Percentiles rank a stretch among this genome's conserved stretches.
Evolutionary conservation across 2,888 invertebrate genomes (phyloP).

Genomic region (Halictus ligatus): DNA sequence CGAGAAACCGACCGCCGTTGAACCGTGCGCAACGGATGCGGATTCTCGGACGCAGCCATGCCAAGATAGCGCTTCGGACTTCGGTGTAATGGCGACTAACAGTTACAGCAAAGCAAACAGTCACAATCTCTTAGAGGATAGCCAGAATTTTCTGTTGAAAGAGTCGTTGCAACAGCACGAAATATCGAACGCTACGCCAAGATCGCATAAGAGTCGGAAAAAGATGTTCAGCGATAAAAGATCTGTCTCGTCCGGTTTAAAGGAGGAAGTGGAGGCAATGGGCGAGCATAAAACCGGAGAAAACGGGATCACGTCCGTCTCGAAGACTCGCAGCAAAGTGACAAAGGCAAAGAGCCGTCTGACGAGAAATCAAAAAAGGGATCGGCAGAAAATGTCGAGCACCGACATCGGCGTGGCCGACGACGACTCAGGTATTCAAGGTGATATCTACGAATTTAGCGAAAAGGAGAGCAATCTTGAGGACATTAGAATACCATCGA

Average conservation of each 20-base stretch:
- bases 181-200: constrained; percentile 58
- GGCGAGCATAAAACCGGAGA: constrained; percentile 31
- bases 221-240: constrained; percentile 67
- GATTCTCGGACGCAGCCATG: constrained; percentile 22
- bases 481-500: constrained; percentile 76
- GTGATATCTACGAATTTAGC: constrained; percentile 86
- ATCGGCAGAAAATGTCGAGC: constrained; percentile 60
- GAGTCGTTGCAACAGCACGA: constrained; percentile 69
- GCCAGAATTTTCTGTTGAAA: constrained; percentile 76
- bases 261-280: constrained; percentile 46
- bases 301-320: background rate
- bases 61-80: constrained; percentile 25
- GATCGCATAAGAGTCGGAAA: constrained; percentile 75
- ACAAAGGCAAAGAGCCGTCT: constrained; percentile 75
- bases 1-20: constrained; percentile 33
- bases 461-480: constrained; percentile 84
- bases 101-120: constrained; percentile 13
- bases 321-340: constrained; percentile 54
- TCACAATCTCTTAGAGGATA: constrained; percentile 67
- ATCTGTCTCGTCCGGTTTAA: constrained; percentile 63
- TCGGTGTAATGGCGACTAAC: constrained; percentile 23
- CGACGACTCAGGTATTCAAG: constrained; percentile 83
- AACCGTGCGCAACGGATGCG: constrained; percentile 24
- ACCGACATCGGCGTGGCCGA: constrained; percentile 80
- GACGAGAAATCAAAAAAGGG: constrained; percentile 79